phyloP scores from a whole-genome alignment of 2,797 vertebrate species.

The Crocidura indochinensis region DNA sequence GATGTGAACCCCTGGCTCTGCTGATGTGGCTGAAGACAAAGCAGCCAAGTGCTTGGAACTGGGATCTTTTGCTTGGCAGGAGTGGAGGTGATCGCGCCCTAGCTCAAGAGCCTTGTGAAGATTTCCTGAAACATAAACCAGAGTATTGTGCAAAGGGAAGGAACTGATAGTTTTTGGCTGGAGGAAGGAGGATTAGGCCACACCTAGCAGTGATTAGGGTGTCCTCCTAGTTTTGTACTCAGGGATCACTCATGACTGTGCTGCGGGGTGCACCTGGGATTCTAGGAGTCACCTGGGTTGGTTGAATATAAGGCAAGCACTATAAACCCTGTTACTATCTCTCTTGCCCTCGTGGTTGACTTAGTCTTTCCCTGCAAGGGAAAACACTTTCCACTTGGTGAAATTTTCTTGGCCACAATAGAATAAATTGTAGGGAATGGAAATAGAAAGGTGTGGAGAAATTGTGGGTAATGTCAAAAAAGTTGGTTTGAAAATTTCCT shows the following conservation, averaged over 20 bases:
- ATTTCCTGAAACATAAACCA: neutral
- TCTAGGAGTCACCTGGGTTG: neutral
- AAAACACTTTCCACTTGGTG: neutral
- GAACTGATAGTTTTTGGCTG: neutral
- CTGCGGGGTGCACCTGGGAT: too few relatives aligned
- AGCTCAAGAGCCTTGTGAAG: neutral
- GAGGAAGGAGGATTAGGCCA: neutral
- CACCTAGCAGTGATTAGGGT: too few relatives aligned
- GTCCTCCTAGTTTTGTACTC: too few relatives aligned
- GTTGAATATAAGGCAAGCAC: neutral
- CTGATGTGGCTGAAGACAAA: neutral
- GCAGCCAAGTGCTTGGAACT: neutral
- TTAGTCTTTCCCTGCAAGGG: neutral
- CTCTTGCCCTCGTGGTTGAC: too few relatives aligned
- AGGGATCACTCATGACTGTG: too few relatives aligned
- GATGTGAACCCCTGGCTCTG: neutral
- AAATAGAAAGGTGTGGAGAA: neutral
- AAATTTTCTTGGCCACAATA: neutral
- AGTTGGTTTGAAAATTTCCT: neutral
- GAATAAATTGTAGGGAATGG: neutral
- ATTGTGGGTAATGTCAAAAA: neutral
- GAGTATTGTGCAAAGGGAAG: accelerated
- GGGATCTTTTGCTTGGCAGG: neutral
- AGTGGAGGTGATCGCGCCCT: neutral
- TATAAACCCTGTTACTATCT: too few relatives aligned